Conservation (phyloP, 2,113 vertebrate species). For the Acinonyx jubatus region DNA sequence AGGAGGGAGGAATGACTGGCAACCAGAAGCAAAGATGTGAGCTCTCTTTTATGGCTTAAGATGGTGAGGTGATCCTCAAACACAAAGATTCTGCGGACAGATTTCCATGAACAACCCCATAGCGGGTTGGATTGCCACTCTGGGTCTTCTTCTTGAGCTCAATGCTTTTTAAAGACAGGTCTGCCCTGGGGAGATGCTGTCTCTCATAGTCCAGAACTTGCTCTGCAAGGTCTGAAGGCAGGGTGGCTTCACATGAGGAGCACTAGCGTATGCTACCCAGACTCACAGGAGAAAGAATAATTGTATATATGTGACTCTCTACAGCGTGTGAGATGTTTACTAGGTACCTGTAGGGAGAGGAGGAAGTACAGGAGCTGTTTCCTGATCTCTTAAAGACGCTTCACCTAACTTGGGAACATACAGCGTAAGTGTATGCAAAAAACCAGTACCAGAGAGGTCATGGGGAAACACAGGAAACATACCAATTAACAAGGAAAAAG, state of each 20-base stretch:
- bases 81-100: neutral
- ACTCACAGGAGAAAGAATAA: neutral
- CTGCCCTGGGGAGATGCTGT: neutral
- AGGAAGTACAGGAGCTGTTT: neutral
- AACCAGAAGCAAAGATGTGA: neutral
- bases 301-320: neutral
- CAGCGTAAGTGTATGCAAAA: neutral
- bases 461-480: neutral
- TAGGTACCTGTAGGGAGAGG: neutral
- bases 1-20: neutral
- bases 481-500: neutral
- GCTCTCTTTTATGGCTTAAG: neutral
- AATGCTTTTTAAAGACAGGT: neutral
- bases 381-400: neutral
- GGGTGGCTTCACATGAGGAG: neutral
- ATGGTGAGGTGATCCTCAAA: neutral
- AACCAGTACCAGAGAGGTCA: neutral
- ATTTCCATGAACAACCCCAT: neutral
- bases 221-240: neutral
- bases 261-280: neutral
- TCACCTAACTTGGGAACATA: neutral
- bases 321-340: neutral
- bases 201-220: neutral
- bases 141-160: neutral
- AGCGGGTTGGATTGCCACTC: neutral